Evolutionary conservation across 2,113 vertebrate genomes (phyloP).

Genomic region (Empidonax traillii): DNA sequence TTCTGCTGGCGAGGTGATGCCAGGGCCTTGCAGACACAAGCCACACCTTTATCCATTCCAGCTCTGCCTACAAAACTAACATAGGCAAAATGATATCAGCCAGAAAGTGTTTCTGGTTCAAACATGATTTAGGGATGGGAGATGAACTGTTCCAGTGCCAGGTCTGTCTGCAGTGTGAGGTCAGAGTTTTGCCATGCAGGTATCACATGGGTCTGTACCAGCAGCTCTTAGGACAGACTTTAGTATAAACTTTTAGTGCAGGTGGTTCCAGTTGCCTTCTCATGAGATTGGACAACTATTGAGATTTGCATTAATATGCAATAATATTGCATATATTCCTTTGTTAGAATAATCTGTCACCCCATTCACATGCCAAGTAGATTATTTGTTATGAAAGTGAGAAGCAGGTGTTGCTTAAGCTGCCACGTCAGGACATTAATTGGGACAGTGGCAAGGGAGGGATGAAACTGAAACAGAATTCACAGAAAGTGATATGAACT

Average conservation of each 20-base stretch:
- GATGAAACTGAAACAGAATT: neutral
- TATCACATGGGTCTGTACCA: neutral
- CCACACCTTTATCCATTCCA: neutral
- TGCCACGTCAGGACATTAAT: neutral
- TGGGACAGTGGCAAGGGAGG: neutral
- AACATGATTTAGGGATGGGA: neutral
- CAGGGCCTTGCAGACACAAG: neutral
- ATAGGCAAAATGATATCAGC: accelerated
- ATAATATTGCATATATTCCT: neutral
- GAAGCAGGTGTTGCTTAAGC: neutral
- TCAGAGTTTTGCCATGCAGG: neutral
- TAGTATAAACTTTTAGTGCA: neutral
- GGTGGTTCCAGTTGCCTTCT: neutral
- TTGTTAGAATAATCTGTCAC: neutral
- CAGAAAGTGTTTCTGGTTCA: neutral
- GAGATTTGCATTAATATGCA: neutral
- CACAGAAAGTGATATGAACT: neutral
- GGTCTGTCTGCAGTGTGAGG: neutral
- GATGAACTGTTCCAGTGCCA: neutral
- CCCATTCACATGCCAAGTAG: neutral
- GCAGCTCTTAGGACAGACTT: neutral
- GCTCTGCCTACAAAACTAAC: neutral
- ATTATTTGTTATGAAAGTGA: neutral
- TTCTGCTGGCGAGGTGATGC: neutral
- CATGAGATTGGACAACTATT: neutral